Percentiles rank a stretch among this genome's conserved stretches.
phyloP scores from a whole-genome alignment of 2,113 vertebrate species.

The Aldabrachelys gigantea region DNA sequence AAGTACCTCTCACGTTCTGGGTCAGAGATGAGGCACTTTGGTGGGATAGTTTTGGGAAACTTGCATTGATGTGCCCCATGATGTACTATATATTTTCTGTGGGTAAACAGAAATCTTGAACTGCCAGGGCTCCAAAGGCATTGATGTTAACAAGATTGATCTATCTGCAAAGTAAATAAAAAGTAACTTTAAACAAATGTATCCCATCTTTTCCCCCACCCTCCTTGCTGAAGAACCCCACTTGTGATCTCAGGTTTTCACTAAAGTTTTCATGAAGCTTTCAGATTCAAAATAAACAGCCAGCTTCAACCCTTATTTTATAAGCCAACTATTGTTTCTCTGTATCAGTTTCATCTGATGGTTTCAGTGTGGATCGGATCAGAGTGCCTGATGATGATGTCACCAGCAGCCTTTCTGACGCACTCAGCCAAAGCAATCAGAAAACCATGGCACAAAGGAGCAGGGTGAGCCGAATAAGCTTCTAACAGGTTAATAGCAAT shows the following conservation, averaged over 20 bases:
- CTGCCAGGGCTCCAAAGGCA: neutral
- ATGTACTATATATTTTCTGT: neutral
- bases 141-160: neutral
- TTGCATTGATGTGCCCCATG: neutral
- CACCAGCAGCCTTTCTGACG: slow-evolving; percentile 8
- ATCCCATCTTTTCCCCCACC: neutral
- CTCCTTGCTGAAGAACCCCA: neutral
- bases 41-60: neutral
- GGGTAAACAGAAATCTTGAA: neutral
- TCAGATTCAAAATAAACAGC: neutral
- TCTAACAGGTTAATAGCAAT: neutral
- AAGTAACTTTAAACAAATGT: neutral
- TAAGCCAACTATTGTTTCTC: neutral
- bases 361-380: neutral
- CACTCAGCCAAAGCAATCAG: neutral
- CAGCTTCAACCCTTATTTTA: neutral
- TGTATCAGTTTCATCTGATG: neutral
- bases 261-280: neutral
- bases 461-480: neutral
- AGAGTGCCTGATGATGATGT: neutral
- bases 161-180: neutral
- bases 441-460: neutral
- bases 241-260: neutral
- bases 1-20: neutral
- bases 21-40: neutral